Conservation (phyloP, 2,888 invertebrate genomes). For the Synergus gifuensis region DNA sequence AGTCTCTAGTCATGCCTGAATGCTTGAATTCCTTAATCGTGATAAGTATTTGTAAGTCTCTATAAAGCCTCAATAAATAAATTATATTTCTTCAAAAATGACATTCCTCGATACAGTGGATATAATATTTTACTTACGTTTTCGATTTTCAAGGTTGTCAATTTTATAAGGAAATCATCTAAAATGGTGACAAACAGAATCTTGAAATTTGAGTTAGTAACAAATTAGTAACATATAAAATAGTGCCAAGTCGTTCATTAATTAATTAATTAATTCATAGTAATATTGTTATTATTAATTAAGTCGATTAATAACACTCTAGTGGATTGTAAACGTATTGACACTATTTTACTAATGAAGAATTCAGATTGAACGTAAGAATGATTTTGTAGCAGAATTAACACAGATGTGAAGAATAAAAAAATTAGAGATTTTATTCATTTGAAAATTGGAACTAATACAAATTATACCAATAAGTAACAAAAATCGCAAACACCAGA, state of each 20-base stretch:
- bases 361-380: constrained; percentile 86
- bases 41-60: not conserved
- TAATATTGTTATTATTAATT: no score
- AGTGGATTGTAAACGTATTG: no score
- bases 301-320: no score
- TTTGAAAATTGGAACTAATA: no score
- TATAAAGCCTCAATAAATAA: not conserved
- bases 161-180: constrained; percentile 87
- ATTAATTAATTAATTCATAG: no score
- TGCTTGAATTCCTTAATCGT: not conserved
- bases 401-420: no score
- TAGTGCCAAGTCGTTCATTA: no score
- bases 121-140: constrained; percentile 93
- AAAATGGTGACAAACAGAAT: constrained; percentile 91
- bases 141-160: constrained; percentile 93
- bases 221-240: no score
- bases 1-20: not conserved
- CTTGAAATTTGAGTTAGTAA: no score
- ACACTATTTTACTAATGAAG: constrained; percentile 80
- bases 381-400: constrained; percentile 50
- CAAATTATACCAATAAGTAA: constrained; percentile 81
- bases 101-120: constrained; percentile 81
- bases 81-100: not conserved
- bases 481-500: constrained; percentile 81
- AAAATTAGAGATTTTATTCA: no score